phyloP scores from a whole-genome alignment of 2,888 invertebrate species.

The Xylocampa areola region DNA sequence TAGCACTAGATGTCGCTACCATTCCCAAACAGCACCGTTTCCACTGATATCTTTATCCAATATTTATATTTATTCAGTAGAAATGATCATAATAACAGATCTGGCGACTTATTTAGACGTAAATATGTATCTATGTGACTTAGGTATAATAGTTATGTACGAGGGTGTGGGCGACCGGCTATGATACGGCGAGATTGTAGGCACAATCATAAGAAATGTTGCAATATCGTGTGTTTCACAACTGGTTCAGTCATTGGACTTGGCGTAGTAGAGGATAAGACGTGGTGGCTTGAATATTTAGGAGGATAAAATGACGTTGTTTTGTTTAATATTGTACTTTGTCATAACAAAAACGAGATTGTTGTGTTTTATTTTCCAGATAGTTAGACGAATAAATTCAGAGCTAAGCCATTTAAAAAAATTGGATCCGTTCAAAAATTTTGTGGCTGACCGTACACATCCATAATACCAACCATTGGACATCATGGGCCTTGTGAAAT shows the following conservation, averaged over 20 bases:
- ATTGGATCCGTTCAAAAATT: too few species aligned
- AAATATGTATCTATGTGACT: slow-evolving; percentile 11
- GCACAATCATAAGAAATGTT: slow-evolving; percentile 10
- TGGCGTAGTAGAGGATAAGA: neutral
- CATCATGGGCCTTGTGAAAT: too few species aligned
- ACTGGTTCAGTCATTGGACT: neutral
- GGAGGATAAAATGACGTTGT: too few species aligned
- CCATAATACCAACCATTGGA: too few species aligned
- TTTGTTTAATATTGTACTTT: too few species aligned
- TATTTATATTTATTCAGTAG: slow-evolving; percentile 16
- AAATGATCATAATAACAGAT: slow-evolving; percentile 11
- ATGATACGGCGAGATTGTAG: neutral
- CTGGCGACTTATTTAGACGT: slow-evolving; percentile 27
- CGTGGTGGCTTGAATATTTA: too few species aligned
- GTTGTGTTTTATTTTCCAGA: too few species aligned
- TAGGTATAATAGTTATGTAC: slow-evolving; percentile 3
- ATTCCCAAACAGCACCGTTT: neutral
- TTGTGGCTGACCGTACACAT: too few species aligned
- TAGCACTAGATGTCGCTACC: too few species aligned
- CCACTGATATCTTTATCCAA: slow-evolving; percentile 32
- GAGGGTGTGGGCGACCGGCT: slow-evolving; percentile 17
- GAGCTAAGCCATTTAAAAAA: too few species aligned
- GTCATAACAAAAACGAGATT: too few species aligned
- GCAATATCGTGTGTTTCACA: neutral
- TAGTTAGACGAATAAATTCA: too few species aligned